Evolutionary conservation across 2,888 invertebrate species (phyloP).

Genomic region (Archips crataeganus): DNA sequence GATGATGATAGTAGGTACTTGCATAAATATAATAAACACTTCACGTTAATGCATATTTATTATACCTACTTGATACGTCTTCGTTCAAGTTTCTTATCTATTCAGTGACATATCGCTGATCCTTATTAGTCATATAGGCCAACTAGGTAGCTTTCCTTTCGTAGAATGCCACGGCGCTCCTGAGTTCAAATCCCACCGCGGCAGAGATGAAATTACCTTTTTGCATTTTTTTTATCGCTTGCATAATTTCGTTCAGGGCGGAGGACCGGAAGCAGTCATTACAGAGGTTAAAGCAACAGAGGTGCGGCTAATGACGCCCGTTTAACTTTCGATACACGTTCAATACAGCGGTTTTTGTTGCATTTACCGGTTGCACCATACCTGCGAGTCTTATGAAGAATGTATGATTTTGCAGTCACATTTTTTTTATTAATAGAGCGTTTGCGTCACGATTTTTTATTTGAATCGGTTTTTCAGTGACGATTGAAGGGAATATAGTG

Average conservation of each 20-base stretch:
- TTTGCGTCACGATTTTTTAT: too few relatives aligned
- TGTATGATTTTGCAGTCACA: not conserved
- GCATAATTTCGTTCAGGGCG: slow-evolving; percentile 1
- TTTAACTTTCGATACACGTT: slow-evolving; percentile 46
- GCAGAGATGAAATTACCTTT: not conserved
- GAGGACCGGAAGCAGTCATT: slow-evolving; percentile 16
- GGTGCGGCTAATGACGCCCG: slow-evolving; percentile 27
- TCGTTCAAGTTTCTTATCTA: too few relatives aligned
- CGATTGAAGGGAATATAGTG: too few relatives aligned
- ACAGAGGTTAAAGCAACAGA: slow-evolving; percentile 14
- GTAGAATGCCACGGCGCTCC: not conserved
- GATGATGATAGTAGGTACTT: too few relatives aligned
- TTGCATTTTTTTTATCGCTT: slow-evolving; percentile 1
- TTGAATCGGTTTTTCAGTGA: too few relatives aligned
- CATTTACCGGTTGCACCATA: slow-evolving; percentile 36
- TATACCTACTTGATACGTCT: too few relatives aligned
- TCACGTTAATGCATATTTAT: too few relatives aligned
- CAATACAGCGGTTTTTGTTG: slow-evolving; percentile 38
- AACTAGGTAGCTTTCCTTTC: not conserved
- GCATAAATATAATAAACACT: too few relatives aligned
- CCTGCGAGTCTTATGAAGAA: slow-evolving; percentile 25
- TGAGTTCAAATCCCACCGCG: not conserved
- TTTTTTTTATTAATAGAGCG: not conserved
- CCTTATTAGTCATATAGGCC: too few relatives aligned
- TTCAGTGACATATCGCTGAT: too few relatives aligned